A percentile compares a stretch with the other conserved stretches of the same genome.
Conservation (phyloP, 2,888 invertebrate genomes). For the Andricus curvator region DNA sequence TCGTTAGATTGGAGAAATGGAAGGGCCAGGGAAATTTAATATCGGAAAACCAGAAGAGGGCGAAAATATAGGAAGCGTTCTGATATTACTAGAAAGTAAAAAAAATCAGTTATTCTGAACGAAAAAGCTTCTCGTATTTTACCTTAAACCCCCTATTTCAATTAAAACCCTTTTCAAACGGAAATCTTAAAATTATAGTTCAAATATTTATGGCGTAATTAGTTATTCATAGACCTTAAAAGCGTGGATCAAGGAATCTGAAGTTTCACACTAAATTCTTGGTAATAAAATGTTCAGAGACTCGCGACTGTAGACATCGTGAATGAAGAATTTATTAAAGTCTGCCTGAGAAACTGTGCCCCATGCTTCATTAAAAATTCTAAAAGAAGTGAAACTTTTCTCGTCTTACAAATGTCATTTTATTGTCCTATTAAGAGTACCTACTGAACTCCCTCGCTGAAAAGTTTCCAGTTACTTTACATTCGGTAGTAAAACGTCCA, state of each 20-base stretch:
- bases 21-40: background rate
- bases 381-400: background rate
- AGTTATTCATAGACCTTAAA: background rate
- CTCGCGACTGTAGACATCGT: background rate
- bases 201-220: background rate
- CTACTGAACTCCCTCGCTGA: background rate
- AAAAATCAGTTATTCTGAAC: background rate
- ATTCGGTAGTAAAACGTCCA: background rate
- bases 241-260: background rate
- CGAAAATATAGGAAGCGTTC: background rate
- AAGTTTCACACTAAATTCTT: background rate
- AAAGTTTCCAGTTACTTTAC: background rate
- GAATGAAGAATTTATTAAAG: constrained; percentile 1
- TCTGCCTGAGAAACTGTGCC: background rate
- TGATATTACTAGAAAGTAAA: background rate
- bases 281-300: background rate
- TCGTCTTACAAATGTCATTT: background rate
- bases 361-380: background rate
- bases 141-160: background rate
- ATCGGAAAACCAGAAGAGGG: background rate
- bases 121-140: background rate
- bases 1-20: background rate
- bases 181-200: background rate
- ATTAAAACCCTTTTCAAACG: background rate
- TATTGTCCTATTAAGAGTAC: background rate